Conservation (phyloP, 2,888 invertebrate genomes). For the Platynereis dumerilii region DNA sequence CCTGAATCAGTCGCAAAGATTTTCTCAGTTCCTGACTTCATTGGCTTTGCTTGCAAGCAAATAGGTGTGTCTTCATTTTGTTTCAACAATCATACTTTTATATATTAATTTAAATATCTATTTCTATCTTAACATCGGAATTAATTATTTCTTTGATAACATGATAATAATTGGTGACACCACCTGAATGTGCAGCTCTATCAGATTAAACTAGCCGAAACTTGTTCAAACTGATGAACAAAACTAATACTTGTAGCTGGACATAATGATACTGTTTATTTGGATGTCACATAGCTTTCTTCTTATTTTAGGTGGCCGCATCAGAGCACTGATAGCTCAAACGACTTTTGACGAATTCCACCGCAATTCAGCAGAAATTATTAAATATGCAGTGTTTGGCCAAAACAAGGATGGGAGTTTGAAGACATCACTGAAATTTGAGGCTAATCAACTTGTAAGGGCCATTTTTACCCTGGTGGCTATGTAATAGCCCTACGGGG, state of each 20-base stretch:
- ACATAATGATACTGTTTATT: too few relatives aligned
- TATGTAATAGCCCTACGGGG: too few relatives aligned
- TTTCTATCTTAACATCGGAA: too few relatives aligned
- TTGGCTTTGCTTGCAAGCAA: slow-evolving; percentile 57
- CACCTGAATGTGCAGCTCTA: too few relatives aligned
- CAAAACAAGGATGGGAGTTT: slow-evolving; percentile 32
- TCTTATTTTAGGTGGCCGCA: slow-evolving; percentile 47
- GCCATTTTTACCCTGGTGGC: not conserved
- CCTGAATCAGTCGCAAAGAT: slow-evolving; percentile 44
- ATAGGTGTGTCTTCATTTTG: slow-evolving; percentile 44
- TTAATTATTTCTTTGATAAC: too few relatives aligned
- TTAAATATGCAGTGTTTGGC: slow-evolving; percentile 54
- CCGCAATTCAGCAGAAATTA: slow-evolving; percentile 51
- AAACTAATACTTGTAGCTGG: too few relatives aligned
- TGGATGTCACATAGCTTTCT: too few relatives aligned
- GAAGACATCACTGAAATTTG: slow-evolving; percentile 15
- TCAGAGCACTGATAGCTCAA: slow-evolving; percentile 52
- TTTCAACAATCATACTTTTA: too few relatives aligned
- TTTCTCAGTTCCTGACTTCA: slow-evolving; percentile 58
- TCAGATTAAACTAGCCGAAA: too few relatives aligned
- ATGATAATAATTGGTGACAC: too few relatives aligned
- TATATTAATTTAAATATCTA: too few relatives aligned
- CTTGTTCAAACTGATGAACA: too few relatives aligned
- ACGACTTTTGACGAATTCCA: slow-evolving; percentile 58
- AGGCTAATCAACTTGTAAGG: slow-evolving; percentile 30